Percentiles rank a stretch among this genome's conserved stretches.
These are phyloP conservation scores for Piscicola geometra DNA, from an alignment of 2,888 invertebrate species.

Conservation along the genomic window DNA sequence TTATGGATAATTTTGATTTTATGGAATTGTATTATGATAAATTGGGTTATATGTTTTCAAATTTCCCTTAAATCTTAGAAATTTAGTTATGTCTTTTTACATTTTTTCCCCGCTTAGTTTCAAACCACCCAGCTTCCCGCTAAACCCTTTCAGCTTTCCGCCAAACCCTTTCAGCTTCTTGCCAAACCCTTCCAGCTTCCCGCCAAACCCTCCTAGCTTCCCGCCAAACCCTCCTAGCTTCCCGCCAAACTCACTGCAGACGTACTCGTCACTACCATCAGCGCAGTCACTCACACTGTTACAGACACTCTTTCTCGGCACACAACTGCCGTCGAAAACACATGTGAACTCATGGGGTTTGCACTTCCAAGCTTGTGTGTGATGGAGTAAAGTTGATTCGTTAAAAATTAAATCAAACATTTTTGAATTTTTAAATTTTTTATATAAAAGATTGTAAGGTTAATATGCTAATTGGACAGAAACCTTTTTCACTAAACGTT, in stretches of 20 bases:
- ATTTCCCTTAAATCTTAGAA: no score
- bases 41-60: no score
- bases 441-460: background rate
- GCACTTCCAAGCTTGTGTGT: slow-evolving; percentile 30
- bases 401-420: background rate
- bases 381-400: background rate
- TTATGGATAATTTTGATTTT: no score
- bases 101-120: no score
- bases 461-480: background rate
- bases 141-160: no score
- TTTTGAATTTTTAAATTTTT: background rate
- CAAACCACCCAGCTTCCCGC: no score
- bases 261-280: slow-evolving; percentile 36
- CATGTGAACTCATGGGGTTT: slow-evolving; percentile 34
- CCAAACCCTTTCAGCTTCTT: no score
- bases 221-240: background rate
- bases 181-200: no score
- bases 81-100: no score
- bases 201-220: no score
- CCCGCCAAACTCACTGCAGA: slow-evolving; percentile 33
- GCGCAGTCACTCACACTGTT: slow-evolving; percentile 33
- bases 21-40: no score
- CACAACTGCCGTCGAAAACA: slow-evolving; percentile 20
- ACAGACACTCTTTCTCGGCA: slow-evolving; percentile 31
- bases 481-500: background rate